phyloP scores from a whole-genome alignment of 2,888 invertebrate species.

The Brenthis daphne region DNA sequence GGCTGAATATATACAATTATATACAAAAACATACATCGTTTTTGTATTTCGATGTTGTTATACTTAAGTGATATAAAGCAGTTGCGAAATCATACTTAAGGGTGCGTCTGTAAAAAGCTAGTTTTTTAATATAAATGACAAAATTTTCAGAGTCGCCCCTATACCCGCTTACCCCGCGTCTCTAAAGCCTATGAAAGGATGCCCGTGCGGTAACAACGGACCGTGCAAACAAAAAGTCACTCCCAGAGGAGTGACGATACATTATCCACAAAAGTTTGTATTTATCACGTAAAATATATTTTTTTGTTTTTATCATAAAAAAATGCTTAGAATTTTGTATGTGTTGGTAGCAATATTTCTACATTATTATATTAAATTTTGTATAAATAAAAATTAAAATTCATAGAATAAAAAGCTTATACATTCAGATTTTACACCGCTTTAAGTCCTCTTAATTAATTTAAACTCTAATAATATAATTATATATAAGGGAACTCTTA shows the following conservation, averaged over 20 bases:
- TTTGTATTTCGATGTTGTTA: too few relatives aligned
- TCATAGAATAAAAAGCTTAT: too few relatives aligned
- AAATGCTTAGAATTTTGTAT: not conserved
- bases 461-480: too few relatives aligned
- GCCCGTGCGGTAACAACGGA: constrained; percentile 62
- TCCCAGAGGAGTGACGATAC: constrained; percentile 67
- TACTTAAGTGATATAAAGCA: not conserved
- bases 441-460: too few relatives aligned
- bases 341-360: not conserved
- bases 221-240: constrained; percentile 68
- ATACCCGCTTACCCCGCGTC: constrained; percentile 53
- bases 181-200: constrained; percentile 54
- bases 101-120: not conserved
- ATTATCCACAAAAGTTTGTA: constrained; percentile 71
- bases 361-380: too few relatives aligned
- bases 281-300: constrained; percentile 3
- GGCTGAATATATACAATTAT: too few relatives aligned
- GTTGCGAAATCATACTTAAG: not conserved
- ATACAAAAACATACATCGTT: too few relatives aligned
- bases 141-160: constrained; percentile 54
- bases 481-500: too few relatives aligned
- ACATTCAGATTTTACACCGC: too few relatives aligned
- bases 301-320: too few relatives aligned
- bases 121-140: not conserved
- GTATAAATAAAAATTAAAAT: too few relatives aligned